Conservation (phyloP, 2,113 vertebrate species). For the Capreolus pygargus region DNA sequence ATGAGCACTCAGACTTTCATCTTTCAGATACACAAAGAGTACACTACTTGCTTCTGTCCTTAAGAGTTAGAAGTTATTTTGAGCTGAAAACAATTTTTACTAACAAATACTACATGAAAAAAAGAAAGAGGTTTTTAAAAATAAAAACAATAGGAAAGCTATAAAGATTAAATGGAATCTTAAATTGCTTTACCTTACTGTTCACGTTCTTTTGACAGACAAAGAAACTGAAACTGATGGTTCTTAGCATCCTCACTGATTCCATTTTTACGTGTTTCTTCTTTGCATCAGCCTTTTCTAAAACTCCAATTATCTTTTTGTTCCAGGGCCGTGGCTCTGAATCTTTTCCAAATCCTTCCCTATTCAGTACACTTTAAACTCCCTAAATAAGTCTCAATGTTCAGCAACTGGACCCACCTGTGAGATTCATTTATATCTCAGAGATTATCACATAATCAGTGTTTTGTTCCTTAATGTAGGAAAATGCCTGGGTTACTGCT, state of each 20-base stretch:
- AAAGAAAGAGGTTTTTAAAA: neutral
- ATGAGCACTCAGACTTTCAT: too few relatives aligned
- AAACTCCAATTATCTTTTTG: neutral
- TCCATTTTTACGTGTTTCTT: neutral
- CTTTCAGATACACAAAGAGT: neutral
- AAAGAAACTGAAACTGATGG: neutral
- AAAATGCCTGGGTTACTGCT: neutral
- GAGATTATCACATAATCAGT: neutral
- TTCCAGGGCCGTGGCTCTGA: neutral
- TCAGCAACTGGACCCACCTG: neutral
- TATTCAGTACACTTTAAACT: neutral
- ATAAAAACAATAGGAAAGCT: neutral
- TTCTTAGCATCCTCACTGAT: neutral
- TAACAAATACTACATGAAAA: neutral
- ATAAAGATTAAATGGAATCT: neutral
- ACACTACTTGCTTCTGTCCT: neutral
- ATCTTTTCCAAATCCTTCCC: neutral
- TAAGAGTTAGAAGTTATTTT: neutral
- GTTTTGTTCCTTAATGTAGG: neutral
- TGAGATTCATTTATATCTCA: neutral
- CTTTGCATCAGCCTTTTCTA: neutral
- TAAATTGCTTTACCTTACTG: neutral
- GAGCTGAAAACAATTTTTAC: neutral
- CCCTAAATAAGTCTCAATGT: neutral
- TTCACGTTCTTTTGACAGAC: neutral